Percentiles rank a stretch among this genome's conserved stretches.
Evolutionary conservation across 23 tunicate genomes (phyloP).

Genomic region (Phallusia fumigata): DNA sequence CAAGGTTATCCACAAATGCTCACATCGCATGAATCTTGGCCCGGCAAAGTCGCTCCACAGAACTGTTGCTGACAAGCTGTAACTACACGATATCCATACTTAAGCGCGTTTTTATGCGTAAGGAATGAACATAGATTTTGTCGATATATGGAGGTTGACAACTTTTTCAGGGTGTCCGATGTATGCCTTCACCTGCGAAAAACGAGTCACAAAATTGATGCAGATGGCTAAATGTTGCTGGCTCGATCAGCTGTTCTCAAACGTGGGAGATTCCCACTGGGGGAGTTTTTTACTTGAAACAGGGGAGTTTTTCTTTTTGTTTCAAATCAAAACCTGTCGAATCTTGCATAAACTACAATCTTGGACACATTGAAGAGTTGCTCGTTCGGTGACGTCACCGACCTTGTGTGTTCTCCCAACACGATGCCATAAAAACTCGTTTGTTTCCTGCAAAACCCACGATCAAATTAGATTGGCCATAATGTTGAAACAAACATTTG

Average conservation of each 20-base stretch:
- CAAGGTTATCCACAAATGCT: background rate
- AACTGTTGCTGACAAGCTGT: background rate
- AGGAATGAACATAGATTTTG: background rate
- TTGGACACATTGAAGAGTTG: background rate
- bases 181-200: background rate
- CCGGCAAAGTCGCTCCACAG: background rate
- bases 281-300: no score
- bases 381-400: background rate
- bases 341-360: background rate
- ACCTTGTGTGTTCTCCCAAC: background rate
- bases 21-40: background rate
- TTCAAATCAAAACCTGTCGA: no score
- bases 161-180: background rate
- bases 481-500: no score
- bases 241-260: no score
- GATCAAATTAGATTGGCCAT: background rate
- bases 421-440: background rate
- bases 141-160: background rate
- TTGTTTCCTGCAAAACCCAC: background rate
- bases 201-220: no score
- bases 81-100: background rate
- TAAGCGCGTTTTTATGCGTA: background rate
- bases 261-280: no score
- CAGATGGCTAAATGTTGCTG: no score
- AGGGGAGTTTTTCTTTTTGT: no score